phyloP scores from a whole-genome alignment of 2,113 vertebrate genomes.

The Chascanopsetta lugubris region DNA sequence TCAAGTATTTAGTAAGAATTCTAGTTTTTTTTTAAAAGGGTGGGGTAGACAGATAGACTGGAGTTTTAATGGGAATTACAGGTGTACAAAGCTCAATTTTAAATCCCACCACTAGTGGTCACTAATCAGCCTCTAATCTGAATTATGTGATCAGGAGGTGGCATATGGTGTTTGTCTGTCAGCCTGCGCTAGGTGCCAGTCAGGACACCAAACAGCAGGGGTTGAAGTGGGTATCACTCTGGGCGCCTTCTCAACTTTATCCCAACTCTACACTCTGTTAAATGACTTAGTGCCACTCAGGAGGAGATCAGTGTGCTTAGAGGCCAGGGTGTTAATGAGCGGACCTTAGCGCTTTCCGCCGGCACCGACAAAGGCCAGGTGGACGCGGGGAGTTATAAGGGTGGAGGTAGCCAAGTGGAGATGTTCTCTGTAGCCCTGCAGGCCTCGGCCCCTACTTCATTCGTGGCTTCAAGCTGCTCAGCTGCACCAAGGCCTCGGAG shows the following conservation, averaged over 20 bases:
- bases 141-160: slow-evolving; percentile 44
- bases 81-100: not conserved
- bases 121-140: slow-evolving; percentile 43
- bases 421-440: slow-evolving; percentile 61
- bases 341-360: slow-evolving; percentile 57
- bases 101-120: slow-evolving; percentile 46
- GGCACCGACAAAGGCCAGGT: slow-evolving; percentile 60
- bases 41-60: not conserved
- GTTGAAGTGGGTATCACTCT: slow-evolving; percentile 27
- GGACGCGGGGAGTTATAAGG: slow-evolving; percentile 48
- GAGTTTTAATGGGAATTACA: not conserved
- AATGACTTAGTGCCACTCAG: slow-evolving; percentile 62
- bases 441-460: slow-evolving; percentile 44
- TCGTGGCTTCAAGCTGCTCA: slow-evolving; percentile 50
- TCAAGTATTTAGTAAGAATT: no score
- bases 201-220: slow-evolving; percentile 48
- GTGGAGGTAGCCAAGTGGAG: slow-evolving; percentile 61
- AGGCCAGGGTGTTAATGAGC: slow-evolving; percentile 63
- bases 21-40: not conserved
- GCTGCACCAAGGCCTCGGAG: slow-evolving; percentile 47
- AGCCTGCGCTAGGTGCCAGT: slow-evolving; percentile 34
- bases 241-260: slow-evolving; percentile 48
- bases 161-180: slow-evolving; percentile 66
- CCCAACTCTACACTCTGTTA: slow-evolving; percentile 36
- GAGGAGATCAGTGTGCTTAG: slow-evolving; percentile 64